Base-by-base conservation (phyloP, 2,888 invertebrate species). In the Phortica okadai region DNA sequence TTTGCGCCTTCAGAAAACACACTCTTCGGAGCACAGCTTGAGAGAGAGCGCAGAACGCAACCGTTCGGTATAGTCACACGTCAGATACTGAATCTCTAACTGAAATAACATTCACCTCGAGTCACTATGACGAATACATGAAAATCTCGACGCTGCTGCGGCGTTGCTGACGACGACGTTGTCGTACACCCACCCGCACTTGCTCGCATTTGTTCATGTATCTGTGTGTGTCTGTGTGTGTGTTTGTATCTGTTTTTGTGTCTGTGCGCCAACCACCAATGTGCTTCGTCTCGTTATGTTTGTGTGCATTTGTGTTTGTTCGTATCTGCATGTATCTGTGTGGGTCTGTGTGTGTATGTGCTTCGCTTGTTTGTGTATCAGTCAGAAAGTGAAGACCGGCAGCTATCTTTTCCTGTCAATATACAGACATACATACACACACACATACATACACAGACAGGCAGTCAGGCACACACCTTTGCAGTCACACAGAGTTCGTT, bases 81-180 rank as follows among this genome's bases (percentile, higher is more conserved):
- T 90, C 89, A 89, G 90, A 90, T 90, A 91, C 91, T 91, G 90
- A 91, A 91, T 90, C 90, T 90, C 89, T 90, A 90, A 89, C 91
- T 90, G 91, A 91, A 90, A 90, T 90, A 90, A 90, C 90, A 90
- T 85, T 89, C 85, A 88, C 87, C 86, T 90, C 90, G 89, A 87
- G 86, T 88, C 88, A 87, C 79, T 79, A 81, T 83, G 81, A 79
- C 83, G 84, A 21, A 73, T 77, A 80, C 81, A 83, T 75, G 78
- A 81, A 83, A 82, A 82, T 80, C 80, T 79, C 77, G 69, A 78
- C 78, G 58, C 41, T 33, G 73, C 58, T 33, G 62, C 42, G 75
- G 58, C 16, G 62, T 14, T 16, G 72, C 67, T 33, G 69, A 11
- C 14, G 66, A 58, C 66, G 21, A 7, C 67, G 44, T 10, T 44